Conservation (phyloP, 2,113 vertebrate genomes). For the Astur gentilis region DNA sequence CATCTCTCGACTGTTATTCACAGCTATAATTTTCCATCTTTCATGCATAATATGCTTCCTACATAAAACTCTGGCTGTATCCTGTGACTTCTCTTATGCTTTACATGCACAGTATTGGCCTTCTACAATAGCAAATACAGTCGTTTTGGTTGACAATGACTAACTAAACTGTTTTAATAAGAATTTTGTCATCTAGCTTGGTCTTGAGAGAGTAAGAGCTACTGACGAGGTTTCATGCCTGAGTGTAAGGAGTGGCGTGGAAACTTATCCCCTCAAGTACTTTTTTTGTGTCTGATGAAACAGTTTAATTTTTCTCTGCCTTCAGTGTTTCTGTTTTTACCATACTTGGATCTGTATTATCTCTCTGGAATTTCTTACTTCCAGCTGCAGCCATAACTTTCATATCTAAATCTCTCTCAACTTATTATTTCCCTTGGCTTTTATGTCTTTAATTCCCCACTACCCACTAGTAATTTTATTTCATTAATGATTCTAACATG, state of each 20-base stretch:
- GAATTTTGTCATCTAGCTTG: not conserved
- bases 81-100: not conserved
- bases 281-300: not conserved
- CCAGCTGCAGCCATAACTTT: not conserved
- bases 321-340: not conserved
- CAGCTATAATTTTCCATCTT: not conserved
- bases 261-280: not conserved
- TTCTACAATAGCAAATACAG: not conserved
- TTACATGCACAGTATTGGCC: not conserved
- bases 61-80: not conserved
- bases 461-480: not conserved
- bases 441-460: not conserved
- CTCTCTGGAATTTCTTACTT: not conserved
- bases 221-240: not conserved
- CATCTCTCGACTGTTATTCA: not conserved
- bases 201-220: not conserved
- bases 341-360: not conserved
- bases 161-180: not conserved
- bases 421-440: not conserved
- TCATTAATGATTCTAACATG: not conserved
- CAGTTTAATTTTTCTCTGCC: not conserved
- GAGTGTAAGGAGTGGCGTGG: not conserved
- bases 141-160: not conserved
- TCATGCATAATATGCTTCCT: not conserved
- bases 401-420: not conserved